Conservation (phyloP, 2,888 invertebrate genomes). For the Hirtodrosophila histrioides region DNA sequence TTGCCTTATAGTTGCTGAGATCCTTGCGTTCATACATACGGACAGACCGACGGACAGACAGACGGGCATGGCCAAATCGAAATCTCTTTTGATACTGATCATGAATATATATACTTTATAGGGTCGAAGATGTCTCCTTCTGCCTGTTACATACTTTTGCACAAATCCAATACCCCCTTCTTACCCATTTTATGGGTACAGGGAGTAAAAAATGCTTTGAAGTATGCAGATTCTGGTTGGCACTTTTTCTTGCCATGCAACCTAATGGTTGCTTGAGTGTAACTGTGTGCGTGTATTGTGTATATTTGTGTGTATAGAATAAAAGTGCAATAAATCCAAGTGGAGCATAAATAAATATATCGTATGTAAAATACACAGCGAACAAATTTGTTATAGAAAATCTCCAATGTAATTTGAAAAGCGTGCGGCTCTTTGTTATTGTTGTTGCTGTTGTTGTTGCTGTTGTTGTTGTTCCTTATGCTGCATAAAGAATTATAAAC, state of each 20-base stretch:
- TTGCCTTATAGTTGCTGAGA: too few relatives aligned
- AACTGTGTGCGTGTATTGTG: slow-evolving; percentile 11
- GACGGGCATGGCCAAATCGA: too few relatives aligned
- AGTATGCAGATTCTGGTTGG: slow-evolving; percentile 68
- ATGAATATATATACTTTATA: too few relatives aligned
- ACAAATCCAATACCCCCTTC: too few relatives aligned
- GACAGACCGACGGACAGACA: too few relatives aligned
- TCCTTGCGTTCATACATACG: too few relatives aligned
- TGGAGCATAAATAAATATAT: slow-evolving; percentile 57
- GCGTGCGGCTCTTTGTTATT: slow-evolving; percentile 31
- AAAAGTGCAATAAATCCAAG: slow-evolving; percentile 79
- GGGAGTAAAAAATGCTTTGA: slow-evolving; percentile 41
- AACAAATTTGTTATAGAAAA: slow-evolving; percentile 51
- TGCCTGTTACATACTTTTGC: too few relatives aligned
- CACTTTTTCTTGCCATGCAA: slow-evolving; percentile 32
- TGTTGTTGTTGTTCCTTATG: slow-evolving; percentile 29
- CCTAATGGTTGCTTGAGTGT: slow-evolving; percentile 43
- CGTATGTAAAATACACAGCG: slow-evolving; percentile 18
- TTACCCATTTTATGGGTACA: too few relatives aligned
- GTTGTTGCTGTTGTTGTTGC: slow-evolving; percentile 20
- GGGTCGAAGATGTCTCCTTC: too few relatives aligned
- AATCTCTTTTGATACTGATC: too few relatives aligned
- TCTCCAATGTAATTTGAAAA: slow-evolving; percentile 45
- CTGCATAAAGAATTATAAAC: slow-evolving; percentile 53
- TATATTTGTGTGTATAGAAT: slow-evolving; percentile 41